Conservation (phyloP, 2,113 vertebrate genomes). For the Beaufortia kweichowensis region DNA sequence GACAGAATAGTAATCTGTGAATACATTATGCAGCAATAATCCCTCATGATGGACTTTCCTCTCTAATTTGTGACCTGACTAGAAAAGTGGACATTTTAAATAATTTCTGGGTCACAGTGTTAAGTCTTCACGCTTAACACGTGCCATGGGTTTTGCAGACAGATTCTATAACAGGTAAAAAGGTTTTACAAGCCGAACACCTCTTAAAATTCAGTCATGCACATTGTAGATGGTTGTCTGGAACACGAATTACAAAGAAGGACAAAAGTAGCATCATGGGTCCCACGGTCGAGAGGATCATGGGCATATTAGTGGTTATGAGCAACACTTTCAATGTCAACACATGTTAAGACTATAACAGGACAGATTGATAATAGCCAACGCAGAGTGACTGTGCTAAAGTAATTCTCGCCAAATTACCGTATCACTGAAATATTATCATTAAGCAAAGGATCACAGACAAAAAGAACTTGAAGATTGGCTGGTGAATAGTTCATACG, state of each 20-base stretch:
- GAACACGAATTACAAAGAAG: too few species aligned
- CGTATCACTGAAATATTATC: too few species aligned
- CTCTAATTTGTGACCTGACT: conserved; percentile 49
- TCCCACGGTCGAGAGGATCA: too few species aligned
- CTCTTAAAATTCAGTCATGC: too few species aligned
- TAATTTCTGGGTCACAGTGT: conserved; percentile 18
- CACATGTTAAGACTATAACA: not conserved
- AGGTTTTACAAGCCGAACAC: not conserved
- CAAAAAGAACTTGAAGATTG: too few species aligned
- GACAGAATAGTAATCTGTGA: conserved; percentile 54
- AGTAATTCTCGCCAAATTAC: too few species aligned
- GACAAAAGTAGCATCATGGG: too few species aligned
- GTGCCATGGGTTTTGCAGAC: not conserved
- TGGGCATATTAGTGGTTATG: too few species aligned
- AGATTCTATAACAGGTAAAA: conserved; percentile 5
- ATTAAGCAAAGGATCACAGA: too few species aligned
- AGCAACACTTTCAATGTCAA: not conserved
- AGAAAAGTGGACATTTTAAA: conserved; percentile 37
- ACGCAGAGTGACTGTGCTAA: too few species aligned
- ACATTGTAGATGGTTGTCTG: too few species aligned
- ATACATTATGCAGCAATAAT: conserved; percentile 48
- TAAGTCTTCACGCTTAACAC: conserved; percentile 25
- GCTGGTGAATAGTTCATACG: not conserved
- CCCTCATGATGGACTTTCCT: conserved; percentile 41
- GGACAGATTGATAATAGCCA: not conserved